Base-by-base conservation (phyloP, 2,797 vertebrate genomes). In the Hybognathus amarus region DNA sequence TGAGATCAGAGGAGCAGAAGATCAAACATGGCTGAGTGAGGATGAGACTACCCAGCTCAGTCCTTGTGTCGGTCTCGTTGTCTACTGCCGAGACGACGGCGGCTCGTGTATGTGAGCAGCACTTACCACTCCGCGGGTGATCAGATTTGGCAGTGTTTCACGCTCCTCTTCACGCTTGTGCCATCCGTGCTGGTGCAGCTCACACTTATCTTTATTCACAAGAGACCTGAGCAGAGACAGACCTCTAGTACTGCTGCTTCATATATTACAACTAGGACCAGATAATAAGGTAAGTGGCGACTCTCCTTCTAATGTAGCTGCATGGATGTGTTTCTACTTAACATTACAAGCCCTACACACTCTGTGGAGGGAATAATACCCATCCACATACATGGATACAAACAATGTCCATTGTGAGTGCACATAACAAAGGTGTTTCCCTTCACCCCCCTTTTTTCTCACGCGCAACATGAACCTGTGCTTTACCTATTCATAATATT, bases 41-140 rank as follows among this genome's bases (percentile, higher is more conserved):
- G 89, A 99, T 99, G 98, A 97, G 97, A 93, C 95, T 97, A 92
- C 97, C 97, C 84, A 95, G 94, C 87, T 98, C 97, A 4, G 96
- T 99, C 77, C 94, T 99, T 89, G 90, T 97, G 94, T 98, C 97
- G 89, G 95, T 98, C 86, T 94, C 93, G 89, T 95, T 99, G 82
- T 99, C 98, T 91, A 93, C 96, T 87, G 96, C 97, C 88, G 97
- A 99, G 94, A 97, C 96, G 79, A 93, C 89, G 83, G 94, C 94
- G 30, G 97, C 97, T 22, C 91, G n/a, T 99, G 38, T 97, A 96
- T 94, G 95, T 99, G 91, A 96, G 97, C 94, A 95, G 94, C 89
- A 96, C 95, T 80, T 99, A 99, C 94, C 90, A 92, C 74, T 94
- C 96, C 15, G 96, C 92, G 0, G 97, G 98, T 15, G 97, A 99